phyloP scores from a whole-genome alignment of 2,888 invertebrate species.

The Callinectes sapidus region DNA sequence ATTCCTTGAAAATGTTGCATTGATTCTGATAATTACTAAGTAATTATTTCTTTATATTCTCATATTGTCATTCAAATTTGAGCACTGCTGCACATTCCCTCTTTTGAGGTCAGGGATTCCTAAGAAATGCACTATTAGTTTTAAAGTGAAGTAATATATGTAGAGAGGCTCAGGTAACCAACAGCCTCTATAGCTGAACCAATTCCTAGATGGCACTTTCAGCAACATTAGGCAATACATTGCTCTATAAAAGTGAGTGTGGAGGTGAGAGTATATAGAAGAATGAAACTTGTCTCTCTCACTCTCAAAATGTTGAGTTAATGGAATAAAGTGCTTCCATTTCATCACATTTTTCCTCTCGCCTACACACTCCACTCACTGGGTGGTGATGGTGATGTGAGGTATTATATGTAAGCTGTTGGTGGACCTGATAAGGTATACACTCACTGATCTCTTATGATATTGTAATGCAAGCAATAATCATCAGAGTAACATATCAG shows the following conservation, averaged over 20 bases:
- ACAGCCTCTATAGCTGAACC: background rate
- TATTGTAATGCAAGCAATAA: background rate
- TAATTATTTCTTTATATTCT: background rate
- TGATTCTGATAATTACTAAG: background rate
- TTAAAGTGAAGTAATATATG: background rate
- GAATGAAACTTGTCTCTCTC: no score
- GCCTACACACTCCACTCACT: background rate
- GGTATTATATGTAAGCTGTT: background rate
- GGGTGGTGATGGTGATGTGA: background rate
- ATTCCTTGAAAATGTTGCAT: background rate
- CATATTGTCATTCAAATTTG: background rate
- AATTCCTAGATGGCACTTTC: background rate
- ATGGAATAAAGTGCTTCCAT: no score
- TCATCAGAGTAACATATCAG: background rate
- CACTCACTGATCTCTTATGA: background rate
- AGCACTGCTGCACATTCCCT: background rate
- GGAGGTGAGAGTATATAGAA: no score
- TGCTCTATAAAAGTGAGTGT: no score
- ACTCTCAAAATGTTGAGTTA: no score
- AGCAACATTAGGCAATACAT: no score
- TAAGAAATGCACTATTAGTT: background rate
- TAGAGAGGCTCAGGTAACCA: background rate
- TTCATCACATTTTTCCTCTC: no score
- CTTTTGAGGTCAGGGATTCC: background rate
- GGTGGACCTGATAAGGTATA: background rate